Evolutionary conservation across 2,888 invertebrate genomes (phyloP), one percentile per base, ranked within the genome.

Genomic region (Brachycybe producta): DNA sequence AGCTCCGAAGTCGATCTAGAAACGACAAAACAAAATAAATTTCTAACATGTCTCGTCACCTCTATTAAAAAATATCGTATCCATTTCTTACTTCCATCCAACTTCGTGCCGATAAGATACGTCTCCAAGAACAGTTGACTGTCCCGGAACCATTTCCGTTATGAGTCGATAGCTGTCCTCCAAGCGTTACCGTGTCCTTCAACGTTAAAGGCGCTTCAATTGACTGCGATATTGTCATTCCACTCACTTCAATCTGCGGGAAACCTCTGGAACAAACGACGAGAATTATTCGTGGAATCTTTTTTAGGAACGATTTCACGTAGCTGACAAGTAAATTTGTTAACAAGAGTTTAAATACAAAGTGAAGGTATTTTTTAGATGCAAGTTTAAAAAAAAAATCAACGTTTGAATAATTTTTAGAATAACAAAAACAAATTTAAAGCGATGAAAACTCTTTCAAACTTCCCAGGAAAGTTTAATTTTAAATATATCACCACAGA

Each of bases 191-290:
- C 1, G 88, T 90, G 61, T 95, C 86, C 59, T 80, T 79, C 46
- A 80, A 68, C 0, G 91, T 90, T 23, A 95, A 71, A 0, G 94
- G 94, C 40, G 88, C 84, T 66, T 95, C 92, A 41, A 95, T 85
- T 0, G 91, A 90, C 65, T 94, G 92, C 19, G 81, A 78, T 62
- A 94, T 83, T 40, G 82, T 82, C 84, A 94, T 88, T 8, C 85
- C 85, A n/a, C 84, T 87, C 28, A 94, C 79, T 72, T 94, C 92
- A 57, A 94, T 74, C 53, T 72, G 76, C 13, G 90, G 87, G 60
- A 85, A 69, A 5, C 24, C 21, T 32, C 48, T 47, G 43, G 40
- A 48, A 24, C 23, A 28, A 30, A 30, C 3, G 13, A 41, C n/a
- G 15, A 11, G 17, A 11, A 11, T 41, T 23, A 23, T 41, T 41